Evolutionary conservation across 1,140 invertebrate species (phyloP), one percentile per base, ranked within the genome.

Genomic region (Diorhabda carinulata): DNA sequence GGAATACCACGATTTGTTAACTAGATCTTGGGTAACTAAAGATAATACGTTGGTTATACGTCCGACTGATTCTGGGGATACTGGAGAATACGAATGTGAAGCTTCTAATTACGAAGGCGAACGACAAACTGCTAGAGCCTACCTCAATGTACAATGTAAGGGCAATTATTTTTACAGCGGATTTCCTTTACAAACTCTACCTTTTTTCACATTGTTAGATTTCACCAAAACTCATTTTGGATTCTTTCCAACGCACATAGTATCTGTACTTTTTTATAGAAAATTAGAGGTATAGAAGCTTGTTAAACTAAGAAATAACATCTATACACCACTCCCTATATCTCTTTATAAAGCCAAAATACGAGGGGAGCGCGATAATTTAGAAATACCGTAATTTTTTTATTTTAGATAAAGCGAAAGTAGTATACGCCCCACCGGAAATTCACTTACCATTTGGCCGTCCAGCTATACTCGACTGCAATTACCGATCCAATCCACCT

Each of bases 101-200:
- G 93, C 96, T 66, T 89, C 86, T 59, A 94, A 92, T 76, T 86
- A 87, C 6, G 88, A 91, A 57, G 94, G 92, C 7, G 89, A 92
- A 73, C 86, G 89, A 68, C 94, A 97, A 81, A 90, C 88, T 74
- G 95, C 94, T 44, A 88, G 87, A 65, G 96, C 95, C 61, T 96
- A 90, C 83, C 88, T 98, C 61, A 95, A 97, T 81, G 94, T 98
- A 72, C 94, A 96, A 85, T 98, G 96, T 98, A 82, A 75, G 68
- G 25, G 25, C 1, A 25, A 25, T 25, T 25, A 25, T 25, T 25
- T 25, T 25, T 25, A 25, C 25, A 25, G 1, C 25, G 25, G 25
- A 25, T 25, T 25, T 25, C 25, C 25, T 25, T 25, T 25, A 25
- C 25, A 25, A 25, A 25, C 25, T 25, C 25, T 25, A 25, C 25